Base-by-base conservation (phyloP, 64 coral and sea anemone genomes). In the Platygyra sinensis region DNA sequence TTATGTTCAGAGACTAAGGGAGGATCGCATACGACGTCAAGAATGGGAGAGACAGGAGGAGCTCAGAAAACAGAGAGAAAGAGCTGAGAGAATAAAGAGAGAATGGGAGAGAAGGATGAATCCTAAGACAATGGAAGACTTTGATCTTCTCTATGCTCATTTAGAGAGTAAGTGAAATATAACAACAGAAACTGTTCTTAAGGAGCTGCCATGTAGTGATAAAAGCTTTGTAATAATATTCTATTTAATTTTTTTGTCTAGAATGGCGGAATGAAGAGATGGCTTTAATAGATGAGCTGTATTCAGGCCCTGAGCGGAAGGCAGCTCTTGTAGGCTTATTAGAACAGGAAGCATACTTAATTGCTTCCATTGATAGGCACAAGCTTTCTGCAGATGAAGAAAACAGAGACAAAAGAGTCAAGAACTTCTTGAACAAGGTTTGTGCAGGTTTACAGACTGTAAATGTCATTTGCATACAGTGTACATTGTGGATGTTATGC, bases 71-170 rank as follows among this genome's bases (percentile, higher is more conserved):
- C 91, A 93, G 85, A 89, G 55, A 83, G 94, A 95, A 80, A 98
- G 90, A 81, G 96, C 93, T 78, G 96, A 98, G 72, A 88, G 94
- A 51, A 88, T 98, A 49, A 93, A 83, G 32, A 83, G 60, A 77
- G 94, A 98, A 88, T 98, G 96, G 96, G 96, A 93, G n/a, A 93
- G 96, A 88, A 95, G 96, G 52, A 24, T 98, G 32, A 95, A 98
- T 52, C 96, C 96, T 18, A 95, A 93, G 54, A 93, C 87, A 9
- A 98, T 95, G 84, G 90, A 93, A 88, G 96, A 98, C 87, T 98
- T 98, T 93, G 93, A 95, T 93, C 90, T 98, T 52, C 79, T 98
- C 16, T 95, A 95, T 74, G 86, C 96, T 42, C 91, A 94, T 79
- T 72, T 98, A 19, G 96, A 98, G 73, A 95, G 96, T 98, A 89